Evolutionary conservation across 2,113 vertebrate species (phyloP), one percentile per base, ranked within the genome.

Genomic region (Orycteropus afer): DNA sequence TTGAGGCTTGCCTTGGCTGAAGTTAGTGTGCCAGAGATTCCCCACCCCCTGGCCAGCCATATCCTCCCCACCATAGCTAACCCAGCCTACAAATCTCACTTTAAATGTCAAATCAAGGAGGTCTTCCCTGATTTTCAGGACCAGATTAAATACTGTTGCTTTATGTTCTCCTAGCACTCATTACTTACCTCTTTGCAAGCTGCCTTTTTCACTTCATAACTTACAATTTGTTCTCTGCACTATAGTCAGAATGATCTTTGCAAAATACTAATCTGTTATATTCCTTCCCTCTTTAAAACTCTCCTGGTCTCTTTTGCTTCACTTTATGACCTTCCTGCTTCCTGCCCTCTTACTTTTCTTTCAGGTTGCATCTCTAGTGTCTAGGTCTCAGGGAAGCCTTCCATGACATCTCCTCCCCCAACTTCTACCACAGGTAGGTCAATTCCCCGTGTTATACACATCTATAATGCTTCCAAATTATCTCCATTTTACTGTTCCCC

Each of bases 401-500:
- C 49, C 23, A 61, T 76, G 20, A 80, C 32, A 80, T 53, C 37
- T 4, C 51, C 13, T 74, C 74, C 40, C 12, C 76, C 32, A 83
- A 55, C 76, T 95, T 95, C 11, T 40, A 47, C 59, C 65, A 74
- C 27, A 57, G 32, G 32, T 77, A 57, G 11, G 27, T 85, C 32
- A 85, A 77, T 63, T 69, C 65, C 15, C n/a, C 14, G 78, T 85
- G 47, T 81, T 42, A 67, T 5, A 14, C 61, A 90, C 85, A 61
- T 92, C 57, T 25, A 27, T 69, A 82, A 76, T 78, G 57, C 40
- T 42, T 87, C 29, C 5, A 55, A 17, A 76, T 79, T 91, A 85
- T 84, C 11, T 92, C 49, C 42, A 93, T 94, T 82, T 97, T 89
- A 51, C 65, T 91, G 1, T 93, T 91, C 29, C 57, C 57, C 47